A percentile compares a stretch with the other conserved stretches of the same genome.
Evolutionary conservation across 2,113 vertebrate species (phyloP).

Genomic region (Lasiurus borealis): DNA sequence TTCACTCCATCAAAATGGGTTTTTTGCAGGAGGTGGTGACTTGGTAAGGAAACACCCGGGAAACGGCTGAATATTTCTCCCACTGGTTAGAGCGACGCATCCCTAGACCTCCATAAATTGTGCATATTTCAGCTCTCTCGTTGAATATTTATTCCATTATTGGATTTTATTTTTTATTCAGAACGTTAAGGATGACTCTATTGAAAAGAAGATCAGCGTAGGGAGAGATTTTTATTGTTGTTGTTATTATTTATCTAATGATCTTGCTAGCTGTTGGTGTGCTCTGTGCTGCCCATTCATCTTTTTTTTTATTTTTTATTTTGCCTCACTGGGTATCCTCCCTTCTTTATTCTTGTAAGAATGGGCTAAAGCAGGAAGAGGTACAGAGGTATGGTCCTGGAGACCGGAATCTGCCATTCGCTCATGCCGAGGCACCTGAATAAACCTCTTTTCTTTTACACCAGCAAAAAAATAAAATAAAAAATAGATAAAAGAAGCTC

Average conservation of each 20-base stretch:
- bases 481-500: background rate
- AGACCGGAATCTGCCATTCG: background rate
- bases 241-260: background rate
- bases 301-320: background rate
- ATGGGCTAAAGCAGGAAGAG: background rate
- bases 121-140: conserved; percentile 23
- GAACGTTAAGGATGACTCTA: conserved; percentile 20
- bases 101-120: background rate
- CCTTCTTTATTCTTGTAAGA: background rate
- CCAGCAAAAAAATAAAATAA: background rate
- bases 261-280: background rate
- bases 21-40: conserved; percentile 41
- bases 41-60: background rate
- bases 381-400: background rate
- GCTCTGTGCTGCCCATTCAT: background rate
- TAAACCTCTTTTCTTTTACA: background rate
- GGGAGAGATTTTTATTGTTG: background rate
- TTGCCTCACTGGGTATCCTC: background rate
- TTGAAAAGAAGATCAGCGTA: conserved; percentile 17
- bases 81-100: background rate
- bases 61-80: background rate
- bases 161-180: conserved; percentile 54
- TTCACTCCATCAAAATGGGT: conserved; percentile 41
- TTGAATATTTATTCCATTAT: conserved; percentile 63
- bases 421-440: background rate